phyloP scores from a whole-genome alignment of 2,797 vertebrate species.

The Pseudomugil tenellus region DNA sequence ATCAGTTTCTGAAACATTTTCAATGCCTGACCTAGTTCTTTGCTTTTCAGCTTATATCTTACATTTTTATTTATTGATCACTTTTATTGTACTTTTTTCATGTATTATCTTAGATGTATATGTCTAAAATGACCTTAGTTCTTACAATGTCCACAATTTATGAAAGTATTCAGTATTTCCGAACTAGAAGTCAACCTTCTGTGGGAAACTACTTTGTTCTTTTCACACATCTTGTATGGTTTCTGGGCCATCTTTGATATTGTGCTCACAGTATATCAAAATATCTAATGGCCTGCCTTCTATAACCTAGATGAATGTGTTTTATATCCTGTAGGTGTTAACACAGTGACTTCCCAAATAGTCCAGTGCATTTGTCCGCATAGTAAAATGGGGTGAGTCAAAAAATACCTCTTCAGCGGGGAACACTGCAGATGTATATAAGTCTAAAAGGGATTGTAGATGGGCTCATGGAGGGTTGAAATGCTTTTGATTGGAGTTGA shows the following conservation, averaged over 20 bases:
- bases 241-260: constrained; percentile 27
- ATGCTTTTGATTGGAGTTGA: not conserved
- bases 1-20: not conserved
- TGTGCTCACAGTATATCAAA: constrained; percentile 26
- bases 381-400: constrained; percentile 15
- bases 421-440: constrained; percentile 12
- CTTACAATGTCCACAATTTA: not conserved
- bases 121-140: not conserved
- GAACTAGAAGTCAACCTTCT: not conserved
- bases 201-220: constrained; percentile 23
- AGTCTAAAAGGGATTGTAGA: not conserved
- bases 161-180: not conserved
- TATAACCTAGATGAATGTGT: constrained; percentile 38
- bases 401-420: constrained; percentile 19
- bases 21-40: not conserved
- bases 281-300: constrained; percentile 27
- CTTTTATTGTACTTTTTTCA: not conserved
- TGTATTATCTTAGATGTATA: not conserved
- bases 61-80: not conserved
- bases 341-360: constrained; percentile 50
- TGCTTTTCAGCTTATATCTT: not conserved
- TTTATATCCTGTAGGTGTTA: constrained; percentile 39
- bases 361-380: constrained; percentile 14
- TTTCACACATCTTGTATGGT: not conserved
- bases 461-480: not conserved